Percentiles rank a stretch among this genome's conserved stretches.
phyloP scores from a whole-genome alignment of 2,888 invertebrate genomes.

The Unio pictorum region DNA sequence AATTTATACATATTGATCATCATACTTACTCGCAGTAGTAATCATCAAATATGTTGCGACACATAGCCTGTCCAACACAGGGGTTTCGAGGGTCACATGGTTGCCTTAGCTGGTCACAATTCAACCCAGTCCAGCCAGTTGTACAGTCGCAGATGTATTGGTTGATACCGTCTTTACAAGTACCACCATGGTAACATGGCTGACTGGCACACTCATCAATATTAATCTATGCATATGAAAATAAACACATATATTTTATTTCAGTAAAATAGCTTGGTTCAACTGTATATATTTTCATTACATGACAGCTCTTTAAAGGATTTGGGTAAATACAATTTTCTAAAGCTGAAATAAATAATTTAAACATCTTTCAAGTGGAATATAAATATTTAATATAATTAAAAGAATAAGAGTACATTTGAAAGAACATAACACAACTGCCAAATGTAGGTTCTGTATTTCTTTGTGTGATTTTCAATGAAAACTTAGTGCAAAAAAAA shows the following conservation, averaged over 20 bases:
- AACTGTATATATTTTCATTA: not conserved
- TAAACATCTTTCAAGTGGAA: no score
- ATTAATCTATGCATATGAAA: conserved; percentile 73
- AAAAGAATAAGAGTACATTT: no score
- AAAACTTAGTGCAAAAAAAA: no score
- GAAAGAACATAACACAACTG: no score
- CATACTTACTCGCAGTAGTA: conserved; percentile 55
- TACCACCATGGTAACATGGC: conserved; percentile 93
- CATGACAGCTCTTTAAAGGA: no score
- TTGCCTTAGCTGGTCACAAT: conserved; percentile 36
- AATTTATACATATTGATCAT: not conserved
- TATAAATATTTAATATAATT: no score
- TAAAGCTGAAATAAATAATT: no score
- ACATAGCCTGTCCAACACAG: conserved; percentile 21
- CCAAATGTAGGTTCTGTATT: no score
- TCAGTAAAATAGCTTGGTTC: not conserved
- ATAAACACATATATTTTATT: not conserved
- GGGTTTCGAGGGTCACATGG: conserved; percentile 64
- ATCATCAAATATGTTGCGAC: conserved; percentile 42
- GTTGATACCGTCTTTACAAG: conserved; percentile 72
- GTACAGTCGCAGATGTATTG: conserved; percentile 38
- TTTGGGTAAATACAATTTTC: no score
- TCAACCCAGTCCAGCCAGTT: conserved; percentile 42
- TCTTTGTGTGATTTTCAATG: no score
- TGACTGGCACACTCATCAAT: conserved; percentile 93